Conservation (phyloP, 1,140 invertebrate species). For the Brachionus angularis region DNA sequence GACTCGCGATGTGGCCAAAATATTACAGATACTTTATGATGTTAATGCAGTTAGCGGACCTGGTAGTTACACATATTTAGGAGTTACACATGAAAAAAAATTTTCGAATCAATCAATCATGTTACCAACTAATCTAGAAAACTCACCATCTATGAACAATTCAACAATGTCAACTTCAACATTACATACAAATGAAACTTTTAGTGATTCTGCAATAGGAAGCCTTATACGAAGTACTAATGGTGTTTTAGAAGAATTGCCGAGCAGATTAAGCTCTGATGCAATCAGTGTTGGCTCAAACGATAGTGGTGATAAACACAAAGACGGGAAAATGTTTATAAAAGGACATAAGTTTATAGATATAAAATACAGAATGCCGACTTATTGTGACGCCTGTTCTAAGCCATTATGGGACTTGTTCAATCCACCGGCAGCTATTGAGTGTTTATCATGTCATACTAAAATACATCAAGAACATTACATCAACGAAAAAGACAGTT, state of each 20-base stretch:
- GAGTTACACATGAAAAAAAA: conserved; percentile 19
- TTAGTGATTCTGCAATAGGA: conserved; percentile 13
- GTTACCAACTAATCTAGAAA: not conserved
- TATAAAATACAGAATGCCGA: conserved; percentile 95
- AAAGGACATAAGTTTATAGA: conserved; percentile 86
- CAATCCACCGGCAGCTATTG: conserved; percentile 86
- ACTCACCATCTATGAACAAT: conserved; percentile 35
- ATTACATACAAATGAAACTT: conserved; percentile 24
- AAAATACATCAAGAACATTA: conserved; percentile 95
- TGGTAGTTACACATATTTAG: conserved; percentile 24
- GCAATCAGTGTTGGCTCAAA: conserved; percentile 38
- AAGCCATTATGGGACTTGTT: conserved; percentile 95
- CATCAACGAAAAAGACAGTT: conserved; percentile 43
- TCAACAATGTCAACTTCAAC: conserved; percentile 10
- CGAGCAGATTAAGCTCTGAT: conserved; percentile 17
- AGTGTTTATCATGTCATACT: conserved; percentile 88
- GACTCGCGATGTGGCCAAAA: conserved; percentile 96
- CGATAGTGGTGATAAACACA: conserved; percentile 40
- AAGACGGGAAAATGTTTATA: conserved; percentile 14
- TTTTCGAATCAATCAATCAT: conserved; percentile 13
- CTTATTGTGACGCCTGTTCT: conserved; percentile 91
- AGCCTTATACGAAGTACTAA: not conserved
- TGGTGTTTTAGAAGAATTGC: conserved; percentile 10
- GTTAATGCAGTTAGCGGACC: conserved; percentile 49
- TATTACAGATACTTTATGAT: conserved; percentile 67